Evolutionary conservation across 2,797 vertebrate species (phyloP).

Genomic region (Gallinago solitaria): DNA sequence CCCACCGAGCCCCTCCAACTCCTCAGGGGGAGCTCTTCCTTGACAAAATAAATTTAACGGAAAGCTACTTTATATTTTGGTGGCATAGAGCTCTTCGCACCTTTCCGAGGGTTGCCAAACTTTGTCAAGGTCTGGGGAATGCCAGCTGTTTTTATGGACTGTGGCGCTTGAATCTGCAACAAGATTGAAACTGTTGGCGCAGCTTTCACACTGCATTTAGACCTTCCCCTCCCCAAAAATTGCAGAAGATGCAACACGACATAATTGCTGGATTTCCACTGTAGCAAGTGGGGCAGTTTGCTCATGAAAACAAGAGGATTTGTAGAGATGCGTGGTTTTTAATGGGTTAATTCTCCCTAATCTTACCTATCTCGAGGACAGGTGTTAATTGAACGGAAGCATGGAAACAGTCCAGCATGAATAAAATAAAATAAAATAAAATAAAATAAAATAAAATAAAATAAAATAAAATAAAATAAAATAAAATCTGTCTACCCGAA

Average conservation of each 20-base stretch:
- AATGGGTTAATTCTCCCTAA: background rate
- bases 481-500: background rate
- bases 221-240: background rate
- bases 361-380: background rate
- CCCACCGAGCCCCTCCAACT: fast-evolving
- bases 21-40: background rate
- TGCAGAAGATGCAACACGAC: background rate
- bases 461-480: no score
- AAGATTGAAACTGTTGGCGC: background rate
- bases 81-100: background rate
- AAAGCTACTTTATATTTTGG: background rate
- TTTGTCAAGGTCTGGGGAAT: background rate
- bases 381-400: background rate
- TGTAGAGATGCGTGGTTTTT: background rate
- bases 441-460: no score
- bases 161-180: background rate
- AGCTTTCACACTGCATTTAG: background rate
- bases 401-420: background rate
- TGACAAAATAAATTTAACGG: background rate
- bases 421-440: background rate
- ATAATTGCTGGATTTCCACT: background rate
- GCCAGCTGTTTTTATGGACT: background rate
- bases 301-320: background rate
- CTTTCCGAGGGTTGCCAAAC: background rate
- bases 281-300: background rate